A percentile compares a stretch with the other conserved stretches of the same genome.
phyloP scores from a whole-genome alignment of 2,113 vertebrate species.

The Pterophyllum scalare region DNA sequence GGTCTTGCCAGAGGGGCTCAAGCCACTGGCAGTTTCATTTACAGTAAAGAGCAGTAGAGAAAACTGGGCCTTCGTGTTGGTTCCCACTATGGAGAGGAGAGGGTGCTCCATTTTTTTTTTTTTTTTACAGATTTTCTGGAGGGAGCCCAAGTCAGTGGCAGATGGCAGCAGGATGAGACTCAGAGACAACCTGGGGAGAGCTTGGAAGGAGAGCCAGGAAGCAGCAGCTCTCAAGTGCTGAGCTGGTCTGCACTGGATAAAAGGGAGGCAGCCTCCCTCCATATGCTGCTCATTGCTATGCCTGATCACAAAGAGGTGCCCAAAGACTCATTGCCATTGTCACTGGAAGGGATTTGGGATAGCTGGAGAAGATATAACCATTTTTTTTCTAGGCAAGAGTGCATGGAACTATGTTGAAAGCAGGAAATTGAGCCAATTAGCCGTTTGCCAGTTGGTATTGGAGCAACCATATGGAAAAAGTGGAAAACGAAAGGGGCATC shows the following conservation, averaged over 20 bases:
- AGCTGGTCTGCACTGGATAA: conserved; percentile 72
- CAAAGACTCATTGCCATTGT: conserved; percentile 47
- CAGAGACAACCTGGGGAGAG: conserved; percentile 76
- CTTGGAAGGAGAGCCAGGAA: conserved; percentile 74
- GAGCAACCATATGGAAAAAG: conserved; percentile 43
- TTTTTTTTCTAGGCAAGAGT: conserved; percentile 41
- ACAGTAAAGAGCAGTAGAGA: conserved; percentile 41
- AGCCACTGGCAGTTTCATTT: conserved; percentile 45
- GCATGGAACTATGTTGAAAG: conserved; percentile 50
- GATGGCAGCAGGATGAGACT: conserved; percentile 79
- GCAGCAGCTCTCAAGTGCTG: conserved; percentile 72
- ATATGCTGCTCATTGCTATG: conserved; percentile 67
- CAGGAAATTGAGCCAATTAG: conserved; percentile 34
- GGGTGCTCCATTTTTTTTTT: conserved; percentile 45
- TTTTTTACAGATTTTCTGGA: conserved; percentile 68
- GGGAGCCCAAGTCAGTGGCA: conserved; percentile 77
- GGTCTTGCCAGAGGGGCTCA: conserved; percentile 11
- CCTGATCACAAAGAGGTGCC: conserved; percentile 66
- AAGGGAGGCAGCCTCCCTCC: conserved; percentile 68
- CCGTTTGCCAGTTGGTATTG: conserved; percentile 30
- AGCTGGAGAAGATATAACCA: conserved; percentile 50
- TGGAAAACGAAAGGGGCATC: conserved; percentile 15
- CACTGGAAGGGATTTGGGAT: conserved; percentile 39
- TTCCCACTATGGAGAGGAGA: conserved; percentile 37
- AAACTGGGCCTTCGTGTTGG: conserved; percentile 53